Percentiles rank a stretch among this genome's conserved stretches.
These are phyloP conservation scores for Mus caroli DNA, from an alignment of 2,797 vertebrate species.

Conservation along the genomic window DNA sequence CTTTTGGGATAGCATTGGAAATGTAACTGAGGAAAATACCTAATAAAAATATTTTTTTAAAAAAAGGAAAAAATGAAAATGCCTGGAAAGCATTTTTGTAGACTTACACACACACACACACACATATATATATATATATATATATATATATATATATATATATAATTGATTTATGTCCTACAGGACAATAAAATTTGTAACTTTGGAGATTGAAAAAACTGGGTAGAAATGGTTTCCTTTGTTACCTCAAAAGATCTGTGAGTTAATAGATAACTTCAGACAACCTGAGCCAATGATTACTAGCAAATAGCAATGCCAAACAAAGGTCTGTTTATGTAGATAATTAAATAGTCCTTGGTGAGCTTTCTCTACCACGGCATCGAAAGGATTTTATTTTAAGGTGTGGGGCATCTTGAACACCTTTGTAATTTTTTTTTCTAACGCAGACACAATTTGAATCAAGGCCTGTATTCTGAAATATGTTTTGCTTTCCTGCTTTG, in stretches of 20 bases:
- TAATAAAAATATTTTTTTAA: no score
- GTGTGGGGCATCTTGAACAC: conserved; percentile 14
- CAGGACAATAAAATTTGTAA: conserved; percentile 52
- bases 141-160: neutral
- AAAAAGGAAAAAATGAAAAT: no score
- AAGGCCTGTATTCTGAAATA: conserved; percentile 18
- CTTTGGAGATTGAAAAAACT: conserved; percentile 7
- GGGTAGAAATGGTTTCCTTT: conserved; percentile 12
- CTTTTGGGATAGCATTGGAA: no score
- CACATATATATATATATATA: neutral
- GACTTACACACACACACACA: no score
- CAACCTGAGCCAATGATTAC: conserved; percentile 55
- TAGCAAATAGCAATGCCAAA: conserved; percentile 46
- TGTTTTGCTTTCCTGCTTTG: neutral
- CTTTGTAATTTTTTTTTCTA: conserved; percentile 39
- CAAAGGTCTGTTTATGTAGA: conserved; percentile 38
- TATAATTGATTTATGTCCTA: conserved; percentile 50
- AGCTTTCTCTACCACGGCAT: neutral
- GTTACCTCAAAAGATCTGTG: conserved; percentile 28
- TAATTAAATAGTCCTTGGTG: conserved; percentile 43
- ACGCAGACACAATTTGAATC: neutral
- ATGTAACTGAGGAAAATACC: no score
- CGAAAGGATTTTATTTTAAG: conserved; percentile 44
- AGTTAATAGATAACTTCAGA: conserved; percentile 55
- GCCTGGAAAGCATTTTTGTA: no score